Percentiles rank a stretch among this genome's conserved stretches.
Conservation (phyloP, 2,797 vertebrate genomes). For the Gouania willdenowi region DNA sequence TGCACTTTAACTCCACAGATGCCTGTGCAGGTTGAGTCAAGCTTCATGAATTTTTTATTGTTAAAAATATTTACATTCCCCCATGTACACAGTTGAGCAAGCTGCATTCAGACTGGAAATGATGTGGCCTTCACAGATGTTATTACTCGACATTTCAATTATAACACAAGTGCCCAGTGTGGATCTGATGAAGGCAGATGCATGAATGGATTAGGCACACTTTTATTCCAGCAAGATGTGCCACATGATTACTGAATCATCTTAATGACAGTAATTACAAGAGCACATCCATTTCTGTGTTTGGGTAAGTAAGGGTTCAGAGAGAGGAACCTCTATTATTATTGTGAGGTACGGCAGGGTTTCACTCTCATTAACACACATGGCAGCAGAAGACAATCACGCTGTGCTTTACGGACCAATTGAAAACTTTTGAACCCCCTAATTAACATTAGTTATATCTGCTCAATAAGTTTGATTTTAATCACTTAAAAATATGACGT, state of each 20-base stretch:
- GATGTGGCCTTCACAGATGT: slow-evolving; percentile 63
- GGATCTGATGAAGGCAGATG: slow-evolving; percentile 60
- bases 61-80: slow-evolving; percentile 25
- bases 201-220: slow-evolving; percentile 62
- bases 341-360: slow-evolving; percentile 12
- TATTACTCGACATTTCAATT: slow-evolving; percentile 68
- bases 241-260: slow-evolving; percentile 57
- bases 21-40: slow-evolving; percentile 28
- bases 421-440: too few relatives aligned
- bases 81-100: slow-evolving; percentile 9
- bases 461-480: too few relatives aligned
- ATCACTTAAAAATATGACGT: too few relatives aligned
- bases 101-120: slow-evolving; percentile 51
- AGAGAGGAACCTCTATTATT: slow-evolving; percentile 36
- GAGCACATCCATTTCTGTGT: slow-evolving; percentile 49
- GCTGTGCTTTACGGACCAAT: too few relatives aligned
- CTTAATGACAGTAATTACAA: slow-evolving; percentile 68
- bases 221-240: slow-evolving; percentile 60
- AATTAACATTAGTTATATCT: too few relatives aligned
- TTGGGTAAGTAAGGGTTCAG: slow-evolving; percentile 57
- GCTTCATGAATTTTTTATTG: slow-evolving; percentile 64
- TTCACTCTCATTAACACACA: slow-evolving; percentile 1
- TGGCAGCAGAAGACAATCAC: neutral
- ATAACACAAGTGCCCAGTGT: slow-evolving; percentile 49
- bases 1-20: slow-evolving; percentile 45